Conservation (phyloP, 2,888 invertebrate species). For the Drosophila rubida region DNA sequence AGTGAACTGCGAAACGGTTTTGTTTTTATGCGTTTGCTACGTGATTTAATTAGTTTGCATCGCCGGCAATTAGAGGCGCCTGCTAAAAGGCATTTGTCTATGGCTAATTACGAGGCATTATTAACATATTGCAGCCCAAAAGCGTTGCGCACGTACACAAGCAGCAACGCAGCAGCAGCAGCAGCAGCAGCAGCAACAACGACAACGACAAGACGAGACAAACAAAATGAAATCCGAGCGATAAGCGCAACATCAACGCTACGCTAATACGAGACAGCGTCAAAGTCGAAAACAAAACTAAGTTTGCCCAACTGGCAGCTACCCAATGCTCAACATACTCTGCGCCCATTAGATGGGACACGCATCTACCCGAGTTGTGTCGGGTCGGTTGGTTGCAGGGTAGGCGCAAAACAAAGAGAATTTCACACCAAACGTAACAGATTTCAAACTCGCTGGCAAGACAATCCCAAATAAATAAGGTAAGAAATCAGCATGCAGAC, state of each 20-base stretch:
- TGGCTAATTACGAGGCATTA: constrained; percentile 65
- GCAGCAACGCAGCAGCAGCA: not conserved
- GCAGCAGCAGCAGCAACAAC: not conserved
- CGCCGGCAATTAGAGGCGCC: constrained; percentile 49
- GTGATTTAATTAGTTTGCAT: constrained; percentile 74
- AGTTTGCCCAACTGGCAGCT: constrained; percentile 5
- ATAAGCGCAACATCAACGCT: constrained; percentile 45
- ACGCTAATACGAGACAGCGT: constrained; percentile 36
- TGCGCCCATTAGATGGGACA: not conserved
- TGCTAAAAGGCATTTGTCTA: constrained; percentile 56
- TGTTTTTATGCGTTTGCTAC: constrained; percentile 73
- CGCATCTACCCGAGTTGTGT: constrained; percentile 18
- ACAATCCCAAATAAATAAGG: constrained; percentile 68
- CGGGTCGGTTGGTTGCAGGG: constrained; percentile 15
- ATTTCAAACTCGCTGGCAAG: constrained; percentile 48
- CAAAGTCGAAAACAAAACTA: not conserved
- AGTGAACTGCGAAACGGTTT: constrained; percentile 45
- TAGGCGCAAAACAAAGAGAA: constrained; percentile 23
- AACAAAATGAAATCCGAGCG: constrained; percentile 12
- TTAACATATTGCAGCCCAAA: constrained; percentile 64
- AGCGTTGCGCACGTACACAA: constrained; percentile 13
- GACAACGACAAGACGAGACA: not conserved
- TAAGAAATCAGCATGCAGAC: constrained; percentile 62
- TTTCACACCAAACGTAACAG: constrained; percentile 42
- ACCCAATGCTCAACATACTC: constrained; percentile 3